Evolutionary conservation across 2,888 invertebrate genomes (phyloP), one percentile per base, ranked within the genome.

Genomic region (Trimorus sp.): DNA sequence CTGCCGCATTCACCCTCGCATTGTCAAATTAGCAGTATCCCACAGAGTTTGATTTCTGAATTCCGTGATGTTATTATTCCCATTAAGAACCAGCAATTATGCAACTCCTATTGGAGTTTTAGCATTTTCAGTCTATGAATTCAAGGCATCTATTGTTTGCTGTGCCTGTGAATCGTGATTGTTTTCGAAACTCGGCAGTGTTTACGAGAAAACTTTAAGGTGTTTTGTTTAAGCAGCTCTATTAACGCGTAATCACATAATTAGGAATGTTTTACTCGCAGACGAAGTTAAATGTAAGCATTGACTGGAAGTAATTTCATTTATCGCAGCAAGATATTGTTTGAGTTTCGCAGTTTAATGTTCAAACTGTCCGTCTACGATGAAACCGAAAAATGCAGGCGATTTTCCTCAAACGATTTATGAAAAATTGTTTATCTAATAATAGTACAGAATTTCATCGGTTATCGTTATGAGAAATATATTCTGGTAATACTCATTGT

Each of bases 181-280:
- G 76, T 76, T 60, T 66, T 60, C 69, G 69, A 69, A 76, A 69
- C 76, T 69, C 62, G 48, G 54, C 53, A 36, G 45, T 54, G 59
- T 75, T 75, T 66, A 62, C 62, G 66, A 54, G 60, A 68, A 69
- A 66, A 76, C 76, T 69, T 76, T 76, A 38, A 71, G 71, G 76
- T 76, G 69, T 68, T 69, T 77, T 69, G 77, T 77, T 63, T 77
- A 77, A 74, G 65, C 65, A 65, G 74, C 65, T 49, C 74, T 56
- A 77, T 77, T 77, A 77, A 77, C 63, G 77, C 51, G 77, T 70
- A 77, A 77, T 77, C 77, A 78, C 65, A 78, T 66, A 78, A 78
- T 78, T 78, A 78, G 78, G 56, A 71, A 78, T 78, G 71, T 71
- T 78, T 71, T 65, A 53, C 65, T 51, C 56, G 53, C 42, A 65